Base-by-base conservation (phyloP, 2,113 vertebrate species). In the Zosterops borbonicus region DNA sequence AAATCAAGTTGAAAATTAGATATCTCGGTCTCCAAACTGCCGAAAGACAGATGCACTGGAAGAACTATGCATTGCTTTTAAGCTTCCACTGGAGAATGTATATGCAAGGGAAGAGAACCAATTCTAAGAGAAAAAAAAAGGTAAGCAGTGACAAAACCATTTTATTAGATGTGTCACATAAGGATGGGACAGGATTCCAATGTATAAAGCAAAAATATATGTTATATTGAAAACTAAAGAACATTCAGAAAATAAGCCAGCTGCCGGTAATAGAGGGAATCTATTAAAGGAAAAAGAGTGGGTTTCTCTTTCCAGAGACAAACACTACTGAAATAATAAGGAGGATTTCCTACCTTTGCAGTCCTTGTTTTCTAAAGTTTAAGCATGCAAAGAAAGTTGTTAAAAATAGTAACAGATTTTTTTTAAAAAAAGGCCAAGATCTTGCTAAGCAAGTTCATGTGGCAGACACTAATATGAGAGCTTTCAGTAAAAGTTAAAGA, bases 1-100 rank as follows among this genome's bases (percentile, higher is more conserved):
- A 90, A 90, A 85, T 79, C 56, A 92, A 63, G 28, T 14, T 71
- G 35, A 92, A 95, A 96, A 87, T 90, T 53, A 87, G 56, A 49
- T 63, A 29, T 84, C 62, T 55, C 49, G 33, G 9, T 79, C 62
- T 94, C 55, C 68, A 80, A 74, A 87, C 22, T 55, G 44, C 41
- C 5, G 2, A 78, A 91, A 94, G 42, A 55, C 16, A 67, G 42
- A 85, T 9, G 5, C 35, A 44, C 17, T 56, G 33, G 58, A 81
- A 67, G 27, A 91, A 60, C 10, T 24, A 28, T 29, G 18, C 41
- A 53, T 63, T 77, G 39, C 10, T 85, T 91, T 92, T 39, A 78
- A 23, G 28, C 21, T 14, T 91, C 23, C 35, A 37, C 9, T 31
- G 33, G 5, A 67, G 39, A 79, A 84, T 9, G 8, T 7, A 58